These are phyloP conservation scores for Drepana falcataria DNA, from an alignment of 2,888 invertebrate genomes.

Conservation along the genomic window DNA sequence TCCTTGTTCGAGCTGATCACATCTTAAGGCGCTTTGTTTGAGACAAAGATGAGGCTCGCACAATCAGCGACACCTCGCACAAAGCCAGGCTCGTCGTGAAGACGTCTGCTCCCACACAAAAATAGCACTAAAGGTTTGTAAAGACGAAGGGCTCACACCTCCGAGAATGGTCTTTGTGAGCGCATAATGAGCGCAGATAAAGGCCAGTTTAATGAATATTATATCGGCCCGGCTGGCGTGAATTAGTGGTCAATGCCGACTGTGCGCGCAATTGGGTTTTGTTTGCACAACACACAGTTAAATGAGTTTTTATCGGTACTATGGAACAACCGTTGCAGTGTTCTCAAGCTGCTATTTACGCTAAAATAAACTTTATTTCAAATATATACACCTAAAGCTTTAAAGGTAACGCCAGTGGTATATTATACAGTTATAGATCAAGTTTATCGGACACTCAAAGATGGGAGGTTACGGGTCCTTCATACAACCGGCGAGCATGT, in stretches of 20 bases:
- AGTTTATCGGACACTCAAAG: too few species aligned
- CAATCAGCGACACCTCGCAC: conserved; percentile 27
- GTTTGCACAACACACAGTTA: neutral
- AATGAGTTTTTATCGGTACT: too few species aligned
- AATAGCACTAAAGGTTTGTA: conserved; percentile 2
- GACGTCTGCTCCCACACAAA: conserved; percentile 1
- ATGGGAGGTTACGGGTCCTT: too few species aligned
- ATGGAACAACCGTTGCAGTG: too few species aligned
- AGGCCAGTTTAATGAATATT: neutral
- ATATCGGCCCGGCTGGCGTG: neutral
- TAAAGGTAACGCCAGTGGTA: too few species aligned
- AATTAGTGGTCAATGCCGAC: neutral
- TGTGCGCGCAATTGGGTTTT: neutral
- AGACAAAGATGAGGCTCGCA: neutral
- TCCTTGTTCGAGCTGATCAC: neutral
- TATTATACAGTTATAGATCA: too few species aligned
- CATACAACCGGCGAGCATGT: too few species aligned
- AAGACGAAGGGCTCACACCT: conserved; percentile 37
- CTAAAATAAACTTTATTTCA: too few species aligned
- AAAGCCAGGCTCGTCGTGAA: conserved; percentile 6
- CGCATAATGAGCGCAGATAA: conserved; percentile 32
- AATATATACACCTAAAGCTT: too few species aligned
- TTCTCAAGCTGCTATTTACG: too few species aligned
- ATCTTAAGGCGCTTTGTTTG: conserved; percentile 1
- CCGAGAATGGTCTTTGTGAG: conserved; percentile 29